Evolutionary conservation across 2,113 vertebrate genomes (phyloP), one percentile per base, ranked within the genome.

Genomic region (Talpa occidentalis): DNA sequence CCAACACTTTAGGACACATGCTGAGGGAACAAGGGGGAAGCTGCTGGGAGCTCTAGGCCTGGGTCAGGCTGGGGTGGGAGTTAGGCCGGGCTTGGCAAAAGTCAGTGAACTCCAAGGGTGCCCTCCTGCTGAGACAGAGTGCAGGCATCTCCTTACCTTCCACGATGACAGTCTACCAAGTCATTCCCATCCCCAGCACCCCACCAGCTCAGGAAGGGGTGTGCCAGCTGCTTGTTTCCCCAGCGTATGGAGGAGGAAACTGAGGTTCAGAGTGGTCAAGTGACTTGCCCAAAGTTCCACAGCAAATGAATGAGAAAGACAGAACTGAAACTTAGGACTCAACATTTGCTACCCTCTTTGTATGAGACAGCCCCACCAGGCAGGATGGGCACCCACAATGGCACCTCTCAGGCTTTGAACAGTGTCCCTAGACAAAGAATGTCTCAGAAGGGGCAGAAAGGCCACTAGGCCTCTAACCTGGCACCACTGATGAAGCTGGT

Each of bases 261-360:
- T 42, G 60, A 94, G 59, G 81, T 73, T 94, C 93, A 77, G 64
- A 78, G 52, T 32, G 7, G 28, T 85, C 69, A 40, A 83, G 42
- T 92, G 83, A 91, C 64, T 91, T 87, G 35, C 64, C 91, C 83
- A 30, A 91, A 95, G 95, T 54, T 62, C 52, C 70, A 70, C 30
- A 84, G 85, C 59, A 64, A 76, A 84, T 47, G 19, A 85, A 70
- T 72, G 32, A 47, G n/a, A 79, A 95, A 93, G 82, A 47, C 88
- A 90, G 94, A 92, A 89, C 56, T 78, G 74, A 93, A 89, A 94
- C 60, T 47, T 79, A 78, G 69, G 35, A 86, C 42, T 66, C 70
- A 52, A 72, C 2, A 5, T 26, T 80, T 70, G 52, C 76, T 22
- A 35, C 11, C 62, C 42, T 79, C 42, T 94, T 79, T 70, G 60